Conservation (phyloP, 2,797 vertebrate species). For the Esox masquinongy region DNA sequence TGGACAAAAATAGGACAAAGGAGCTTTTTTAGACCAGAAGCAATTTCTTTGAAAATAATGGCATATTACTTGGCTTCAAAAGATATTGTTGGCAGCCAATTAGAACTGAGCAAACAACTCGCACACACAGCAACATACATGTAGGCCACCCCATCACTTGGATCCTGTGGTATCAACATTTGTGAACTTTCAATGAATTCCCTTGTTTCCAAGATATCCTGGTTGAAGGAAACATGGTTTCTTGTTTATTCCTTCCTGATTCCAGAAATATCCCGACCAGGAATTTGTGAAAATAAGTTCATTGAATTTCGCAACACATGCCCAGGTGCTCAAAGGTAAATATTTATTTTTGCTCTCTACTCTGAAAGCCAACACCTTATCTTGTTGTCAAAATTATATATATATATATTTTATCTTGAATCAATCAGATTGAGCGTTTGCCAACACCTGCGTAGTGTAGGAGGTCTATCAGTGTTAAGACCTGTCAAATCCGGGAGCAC, state of each 20-base stretch:
- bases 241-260: too few relatives aligned
- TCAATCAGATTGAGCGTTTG: too few relatives aligned
- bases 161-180: neutral
- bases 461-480: too few relatives aligned
- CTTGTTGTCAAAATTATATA: neutral
- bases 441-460: too few relatives aligned
- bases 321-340: neutral
- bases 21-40: constrained; percentile 41
- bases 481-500: too few relatives aligned
- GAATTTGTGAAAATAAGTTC: too few relatives aligned
- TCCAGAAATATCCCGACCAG: too few relatives aligned
- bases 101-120: constrained; percentile 40
- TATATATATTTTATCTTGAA: too few relatives aligned
- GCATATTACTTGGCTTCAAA: constrained; percentile 25
- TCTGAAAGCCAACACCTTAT: neutral
- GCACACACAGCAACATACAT: constrained; percentile 29
- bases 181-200: too few relatives aligned
- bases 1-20: constrained; percentile 54
- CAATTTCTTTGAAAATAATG: constrained; percentile 36
- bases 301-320: too few relatives aligned
- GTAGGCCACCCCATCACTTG: constrained; percentile 28
- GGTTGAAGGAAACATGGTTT: too few relatives aligned
- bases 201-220: too few relatives aligned
- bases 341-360: neutral
- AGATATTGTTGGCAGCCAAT: constrained; percentile 7